Evolutionary conservation across 2,113 vertebrate species (phyloP), one percentile per base, ranked within the genome.

Genomic region (Octodon degus): DNA sequence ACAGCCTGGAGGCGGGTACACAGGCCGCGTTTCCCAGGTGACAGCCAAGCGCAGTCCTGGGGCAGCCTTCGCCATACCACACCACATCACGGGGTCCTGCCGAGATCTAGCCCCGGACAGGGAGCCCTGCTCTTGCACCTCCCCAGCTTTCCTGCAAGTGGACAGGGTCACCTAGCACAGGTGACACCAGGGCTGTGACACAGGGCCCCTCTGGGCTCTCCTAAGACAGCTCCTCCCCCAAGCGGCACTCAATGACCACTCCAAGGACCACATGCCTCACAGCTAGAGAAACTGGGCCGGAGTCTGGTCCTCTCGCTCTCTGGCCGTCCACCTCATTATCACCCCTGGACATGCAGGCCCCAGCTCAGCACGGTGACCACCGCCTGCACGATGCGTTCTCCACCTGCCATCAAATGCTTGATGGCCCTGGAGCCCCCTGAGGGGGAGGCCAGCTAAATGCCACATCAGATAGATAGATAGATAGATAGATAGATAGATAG

Each of bases 401-500:
- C 55, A 9, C 32, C 53, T 24, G n/a, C 25, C 1, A 47, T 85
- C 30, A 4, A 34, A 40, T 14, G n/a, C 34, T 30, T 82, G 1
- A 37, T 55, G 47, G 62, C 37, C 77, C 60, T 14, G 8, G 12
- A 83, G 65, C 17, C 62, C 65, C 40, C 11, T 9, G 40, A 11
- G 47, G n/a, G 27, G 22, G 20, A 16, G 34, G 37, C 9, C n/a
- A 0, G 0, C 11, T 50, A 89, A 37, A 25, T 9, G 19, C 53
- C 58, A 40, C 32, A 37, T 82, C 58, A 30, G 53, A 91, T 47
- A 53, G 6, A 43, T 43, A 43, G 43, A 43, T 43, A 43, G 5
- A 43, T 43, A 43, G 43, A 43, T 43, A 43, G 43, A 43, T 43
- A 43, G 43, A 43, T 43, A 43, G 43, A 43, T 43, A 43, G 43